A percentile compares a stretch with the other conserved stretches of the same genome.
Conservation (phyloP, 2,888 invertebrate species). For the Xestobium rufovillosum region DNA sequence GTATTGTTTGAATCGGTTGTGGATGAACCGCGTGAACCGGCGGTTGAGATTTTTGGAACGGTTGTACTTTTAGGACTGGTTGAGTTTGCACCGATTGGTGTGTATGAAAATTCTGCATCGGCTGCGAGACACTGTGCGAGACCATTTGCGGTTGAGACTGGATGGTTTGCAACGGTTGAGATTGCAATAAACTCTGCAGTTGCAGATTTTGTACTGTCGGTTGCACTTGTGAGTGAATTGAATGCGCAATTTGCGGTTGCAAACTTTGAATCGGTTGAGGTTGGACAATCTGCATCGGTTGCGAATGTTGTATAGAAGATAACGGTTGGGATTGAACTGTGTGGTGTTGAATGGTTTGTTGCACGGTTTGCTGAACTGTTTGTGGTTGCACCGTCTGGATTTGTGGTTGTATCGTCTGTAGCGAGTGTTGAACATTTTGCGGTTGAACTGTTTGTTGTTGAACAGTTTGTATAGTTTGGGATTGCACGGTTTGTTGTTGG, state of each 20-base stretch:
- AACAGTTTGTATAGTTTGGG: conserved; percentile 42
- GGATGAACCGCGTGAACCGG: conserved; percentile 41
- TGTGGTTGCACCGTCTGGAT: conserved; percentile 37
- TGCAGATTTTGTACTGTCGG: conserved; percentile 15
- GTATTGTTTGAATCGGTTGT: conserved; percentile 34
- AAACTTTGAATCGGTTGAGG: conserved; percentile 38
- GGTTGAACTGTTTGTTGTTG: conserved; percentile 42
- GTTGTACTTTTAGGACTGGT: conserved; percentile 37
- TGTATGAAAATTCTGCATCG: conserved; percentile 2
- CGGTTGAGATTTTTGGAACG: conserved; percentile 40
- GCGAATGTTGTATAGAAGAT: conserved; percentile 27
- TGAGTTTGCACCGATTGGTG: conserved; percentile 29
- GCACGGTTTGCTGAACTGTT: conserved; percentile 34
- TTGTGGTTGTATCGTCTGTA: conserved; percentile 37
- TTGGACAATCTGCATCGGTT: conserved; percentile 40
- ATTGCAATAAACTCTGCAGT: conserved; percentile 30
- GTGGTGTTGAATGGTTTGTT: conserved; percentile 37
- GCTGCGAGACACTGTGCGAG: conserved; percentile 17
- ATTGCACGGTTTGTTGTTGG: conserved; percentile 42
- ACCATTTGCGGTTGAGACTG: conserved; percentile 18
- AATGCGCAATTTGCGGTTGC: conserved; percentile 36
- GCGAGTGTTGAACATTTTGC: conserved; percentile 34
- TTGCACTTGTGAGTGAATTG: too few relatives aligned
- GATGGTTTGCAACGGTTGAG: conserved; percentile 21
- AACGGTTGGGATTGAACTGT: conserved; percentile 38